Conservation (phyloP, 64 coral and sea anemone genomes). For the Actinia equina region DNA sequence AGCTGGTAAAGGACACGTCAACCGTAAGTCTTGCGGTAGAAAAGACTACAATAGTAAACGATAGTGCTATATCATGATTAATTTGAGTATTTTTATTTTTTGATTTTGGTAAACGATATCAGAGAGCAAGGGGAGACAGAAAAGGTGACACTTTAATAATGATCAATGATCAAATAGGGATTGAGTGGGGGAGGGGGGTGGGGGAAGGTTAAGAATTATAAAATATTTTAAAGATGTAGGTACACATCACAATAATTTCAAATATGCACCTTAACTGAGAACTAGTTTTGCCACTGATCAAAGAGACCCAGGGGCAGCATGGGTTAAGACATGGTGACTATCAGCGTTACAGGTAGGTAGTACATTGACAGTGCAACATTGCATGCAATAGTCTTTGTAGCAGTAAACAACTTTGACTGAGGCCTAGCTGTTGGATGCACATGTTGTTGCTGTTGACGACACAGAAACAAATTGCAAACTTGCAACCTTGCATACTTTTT, state of each 20-base stretch:
- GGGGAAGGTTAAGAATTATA: neutral
- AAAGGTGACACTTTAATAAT: neutral
- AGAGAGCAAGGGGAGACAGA: neutral
- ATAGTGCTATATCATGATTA: neutral
- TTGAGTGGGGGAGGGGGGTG: neutral
- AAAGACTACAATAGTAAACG: no score
- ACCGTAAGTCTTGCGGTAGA: neutral
- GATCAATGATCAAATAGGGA: neutral
- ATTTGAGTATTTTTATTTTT: neutral
- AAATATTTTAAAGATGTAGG: neutral
- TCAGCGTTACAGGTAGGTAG: constrained; percentile 91
- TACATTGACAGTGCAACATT: neutral
- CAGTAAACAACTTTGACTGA: no score
- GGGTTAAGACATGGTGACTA: constrained; percentile 97
- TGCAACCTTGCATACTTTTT: no score
- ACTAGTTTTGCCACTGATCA: constrained; percentile 83
- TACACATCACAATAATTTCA: no score
- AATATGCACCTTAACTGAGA: neutral
- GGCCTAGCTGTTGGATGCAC: no score
- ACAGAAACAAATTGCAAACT: no score
- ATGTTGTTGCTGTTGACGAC: no score
- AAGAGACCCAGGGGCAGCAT: constrained; percentile 85
- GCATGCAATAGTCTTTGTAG: no score
- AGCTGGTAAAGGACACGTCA: neutral
- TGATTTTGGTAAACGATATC: neutral